Evolutionary conservation across 2,113 vertebrate genomes (phyloP).

Genomic region (Hiodon alosoides): DNA sequence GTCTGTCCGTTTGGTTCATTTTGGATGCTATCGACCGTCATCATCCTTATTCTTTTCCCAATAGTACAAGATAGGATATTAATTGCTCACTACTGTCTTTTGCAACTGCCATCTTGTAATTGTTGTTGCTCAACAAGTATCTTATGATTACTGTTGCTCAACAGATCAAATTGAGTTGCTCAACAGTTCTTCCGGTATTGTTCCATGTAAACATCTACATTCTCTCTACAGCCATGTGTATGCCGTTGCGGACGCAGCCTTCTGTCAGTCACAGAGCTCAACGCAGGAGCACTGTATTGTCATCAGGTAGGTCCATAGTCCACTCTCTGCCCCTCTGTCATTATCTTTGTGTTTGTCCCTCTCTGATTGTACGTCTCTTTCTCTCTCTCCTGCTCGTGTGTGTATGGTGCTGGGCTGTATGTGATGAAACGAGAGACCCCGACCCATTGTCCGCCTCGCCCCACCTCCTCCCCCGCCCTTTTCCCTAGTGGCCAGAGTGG

Average conservation of each 20-base stretch:
- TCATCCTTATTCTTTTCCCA: neutral
- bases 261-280: constrained; percentile 60
- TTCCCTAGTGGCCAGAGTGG: constrained; percentile 78
- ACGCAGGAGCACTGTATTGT: constrained; percentile 73
- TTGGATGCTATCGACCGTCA: too few relatives aligned
- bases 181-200: neutral
- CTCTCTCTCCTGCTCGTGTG: neutral
- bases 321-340: neutral
- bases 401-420: neutral
- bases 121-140: too few relatives aligned
- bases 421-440: neutral
- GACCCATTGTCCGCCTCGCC: neutral
- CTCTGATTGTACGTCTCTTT: neutral
- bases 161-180: neutral
- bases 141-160: too few relatives aligned
- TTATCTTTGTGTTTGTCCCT: neutral
- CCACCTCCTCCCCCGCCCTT: constrained; percentile 24
- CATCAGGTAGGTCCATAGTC: constrained; percentile 64
- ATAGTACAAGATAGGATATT: too few relatives aligned
- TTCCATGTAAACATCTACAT: constrained; percentile 4
- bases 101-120: too few relatives aligned
- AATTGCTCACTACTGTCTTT: too few relatives aligned
- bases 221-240: constrained; percentile 75
- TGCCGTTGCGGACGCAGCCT: constrained; percentile 70
- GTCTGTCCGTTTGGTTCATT: too few relatives aligned